Evolutionary conservation across 2,113 vertebrate genomes (phyloP).

Genomic region (Pelodiscus sinensis): DNA sequence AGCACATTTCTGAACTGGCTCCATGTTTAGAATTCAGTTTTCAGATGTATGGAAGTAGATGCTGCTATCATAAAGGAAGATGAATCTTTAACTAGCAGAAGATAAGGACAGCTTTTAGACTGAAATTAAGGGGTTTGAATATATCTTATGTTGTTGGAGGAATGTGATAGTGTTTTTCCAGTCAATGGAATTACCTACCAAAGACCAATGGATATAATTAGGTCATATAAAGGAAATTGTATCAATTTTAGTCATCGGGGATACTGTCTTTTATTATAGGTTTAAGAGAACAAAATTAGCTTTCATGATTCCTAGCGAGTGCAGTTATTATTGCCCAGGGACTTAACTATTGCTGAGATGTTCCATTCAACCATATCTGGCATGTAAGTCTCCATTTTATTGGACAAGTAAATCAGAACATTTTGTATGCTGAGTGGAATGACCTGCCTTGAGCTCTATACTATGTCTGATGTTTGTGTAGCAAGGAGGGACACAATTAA

Average conservation of each 20-base stretch:
- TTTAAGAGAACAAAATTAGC: not conserved
- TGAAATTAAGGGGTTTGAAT: not conserved
- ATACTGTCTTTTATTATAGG: not conserved
- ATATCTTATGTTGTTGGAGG: not conserved
- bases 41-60: not conserved
- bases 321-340: not conserved
- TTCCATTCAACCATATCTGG: not conserved
- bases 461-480: not conserved
- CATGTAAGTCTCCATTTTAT: not conserved
- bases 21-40: not conserved
- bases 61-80: not conserved
- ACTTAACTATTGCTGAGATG: not conserved
- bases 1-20: not conserved
- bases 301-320: not conserved
- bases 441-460: not conserved
- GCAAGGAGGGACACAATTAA: conserved; percentile 1
- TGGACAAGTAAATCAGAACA: conserved; percentile 16
- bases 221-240: not conserved
- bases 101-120: not conserved
- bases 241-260: not conserved
- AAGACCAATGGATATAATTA: not conserved
- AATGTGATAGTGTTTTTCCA: not conserved
- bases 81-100: not conserved
- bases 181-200: not conserved
- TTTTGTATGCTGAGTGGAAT: not conserved